These are phyloP conservation scores for Mastomys natalensis DNA, from an alignment of 2,113 vertebrate genomes.

Conservation along the genomic window DNA sequence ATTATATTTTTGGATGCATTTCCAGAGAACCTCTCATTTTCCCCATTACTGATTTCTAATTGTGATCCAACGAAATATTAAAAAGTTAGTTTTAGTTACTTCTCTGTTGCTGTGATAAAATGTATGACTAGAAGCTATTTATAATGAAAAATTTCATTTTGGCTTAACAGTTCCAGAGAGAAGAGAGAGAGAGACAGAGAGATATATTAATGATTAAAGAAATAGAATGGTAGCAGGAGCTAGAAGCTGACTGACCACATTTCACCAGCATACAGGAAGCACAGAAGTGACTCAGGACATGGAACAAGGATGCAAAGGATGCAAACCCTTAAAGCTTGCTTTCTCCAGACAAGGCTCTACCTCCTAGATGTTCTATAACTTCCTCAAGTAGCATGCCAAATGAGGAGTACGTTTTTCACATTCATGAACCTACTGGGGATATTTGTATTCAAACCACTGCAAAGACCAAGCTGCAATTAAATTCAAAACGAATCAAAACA, in stretches of 20 bases:
- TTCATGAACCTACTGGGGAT: not conserved
- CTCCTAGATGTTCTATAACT: not conserved
- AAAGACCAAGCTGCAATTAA: not conserved
- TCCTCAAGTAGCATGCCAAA: not conserved
- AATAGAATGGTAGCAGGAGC: too few species aligned
- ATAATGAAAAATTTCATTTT: not conserved
- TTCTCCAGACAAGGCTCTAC: not conserved
- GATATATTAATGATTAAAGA: not conserved
- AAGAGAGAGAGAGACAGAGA: not conserved
- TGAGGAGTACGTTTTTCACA: too few species aligned
- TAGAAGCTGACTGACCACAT: too few species aligned
- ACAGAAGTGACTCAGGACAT: not conserved
- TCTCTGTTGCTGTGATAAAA: not conserved
- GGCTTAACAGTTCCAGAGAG: not conserved
- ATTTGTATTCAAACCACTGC: not conserved
- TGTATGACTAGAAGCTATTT: too few species aligned
- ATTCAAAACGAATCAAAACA: slow-evolving; percentile 23
- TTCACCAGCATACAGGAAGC: not conserved
- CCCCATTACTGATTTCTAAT: not conserved
- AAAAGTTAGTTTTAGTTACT: not conserved
- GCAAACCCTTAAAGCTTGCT: not conserved
- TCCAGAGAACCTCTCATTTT: not conserved
- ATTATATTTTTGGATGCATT: not conserved
- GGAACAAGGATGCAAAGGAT: not conserved
- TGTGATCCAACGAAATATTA: not conserved